These are phyloP conservation scores for Zeuzera pyrina DNA, from an alignment of 2,888 invertebrate genomes.

Conservation along the genomic window DNA sequence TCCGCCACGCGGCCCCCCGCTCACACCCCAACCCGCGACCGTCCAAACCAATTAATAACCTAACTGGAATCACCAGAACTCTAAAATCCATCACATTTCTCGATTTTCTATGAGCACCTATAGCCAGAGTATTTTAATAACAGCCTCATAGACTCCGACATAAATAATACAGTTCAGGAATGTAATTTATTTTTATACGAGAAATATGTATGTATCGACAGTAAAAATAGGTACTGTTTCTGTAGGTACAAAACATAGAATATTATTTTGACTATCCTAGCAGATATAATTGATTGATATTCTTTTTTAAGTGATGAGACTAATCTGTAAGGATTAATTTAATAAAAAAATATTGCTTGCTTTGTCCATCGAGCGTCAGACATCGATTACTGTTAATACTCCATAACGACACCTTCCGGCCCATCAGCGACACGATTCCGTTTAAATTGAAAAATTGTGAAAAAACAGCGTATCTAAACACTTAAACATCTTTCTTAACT, in stretches of 20 bases:
- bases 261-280: too few species aligned
- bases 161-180: too few species aligned
- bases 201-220: too few species aligned
- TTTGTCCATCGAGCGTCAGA: slow-evolving; percentile 15
- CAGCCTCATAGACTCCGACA: slow-evolving; percentile 28
- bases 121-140: slow-evolving; percentile 43
- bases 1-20: slow-evolving; percentile 27
- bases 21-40: slow-evolving; percentile 23
- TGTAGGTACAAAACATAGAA: too few species aligned
- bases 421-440: slow-evolving; percentile 60
- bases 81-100: slow-evolving; percentile 28
- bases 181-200: too few species aligned
- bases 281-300: too few species aligned
- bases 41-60: slow-evolving; percentile 59
- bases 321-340: slow-evolving; percentile 13
- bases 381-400: slow-evolving; percentile 55
- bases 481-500: slow-evolving; percentile 72
- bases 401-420: slow-evolving; percentile 71
- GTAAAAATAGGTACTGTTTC: too few species aligned
- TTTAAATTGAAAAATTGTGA: slow-evolving; percentile 68
- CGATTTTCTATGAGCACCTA: slow-evolving; percentile 37
- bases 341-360: slow-evolving; percentile 12
- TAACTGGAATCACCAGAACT: slow-evolving; percentile 52
- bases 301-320: too few species aligned
- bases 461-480: slow-evolving; percentile 71